phyloP scores from a whole-genome alignment of 2,888 invertebrate genomes.

The Spodoptera exigua region DNA sequence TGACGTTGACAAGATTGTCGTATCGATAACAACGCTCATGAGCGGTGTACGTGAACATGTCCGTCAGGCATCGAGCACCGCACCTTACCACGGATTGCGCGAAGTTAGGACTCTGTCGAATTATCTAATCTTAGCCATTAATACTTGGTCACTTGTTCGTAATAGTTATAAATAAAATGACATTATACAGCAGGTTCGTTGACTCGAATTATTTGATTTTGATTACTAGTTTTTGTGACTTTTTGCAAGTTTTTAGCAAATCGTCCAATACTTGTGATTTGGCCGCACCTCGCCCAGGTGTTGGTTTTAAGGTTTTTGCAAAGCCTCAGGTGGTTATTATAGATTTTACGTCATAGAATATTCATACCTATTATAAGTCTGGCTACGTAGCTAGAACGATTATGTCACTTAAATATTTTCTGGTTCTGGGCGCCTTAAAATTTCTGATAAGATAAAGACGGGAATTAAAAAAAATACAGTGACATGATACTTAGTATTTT shows the following conservation, averaged over 20 bases:
- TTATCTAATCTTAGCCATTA: conserved; percentile 5
- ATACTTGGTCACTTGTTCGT: conserved; percentile 19
- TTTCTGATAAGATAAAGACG: too few species aligned
- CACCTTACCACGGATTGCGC: not conserved
- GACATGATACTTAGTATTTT: too few species aligned
- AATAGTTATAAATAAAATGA: conserved; percentile 47
- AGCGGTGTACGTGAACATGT: not conserved
- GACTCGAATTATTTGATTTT: conserved; percentile 29
- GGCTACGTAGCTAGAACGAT: not conserved
- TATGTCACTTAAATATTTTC: not conserved
- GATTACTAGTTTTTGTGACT: conserved; percentile 35
- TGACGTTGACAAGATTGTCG: too few species aligned
- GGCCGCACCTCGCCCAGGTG: conserved; percentile 20
- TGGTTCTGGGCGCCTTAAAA: not conserved
- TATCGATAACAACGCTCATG: not conserved
- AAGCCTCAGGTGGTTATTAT: not conserved
- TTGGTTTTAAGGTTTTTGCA: conserved; percentile 25
- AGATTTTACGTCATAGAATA: conserved; percentile 7
- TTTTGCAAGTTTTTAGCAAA: conserved; percentile 42
- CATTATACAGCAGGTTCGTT: conserved; percentile 42
- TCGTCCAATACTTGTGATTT: conserved; percentile 6
- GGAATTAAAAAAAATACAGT: too few species aligned
- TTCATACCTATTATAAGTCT: not conserved
- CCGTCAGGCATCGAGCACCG: too few species aligned
- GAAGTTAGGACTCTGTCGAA: not conserved